Base-by-base conservation (phyloP, 2,113 vertebrate species). In the Burhinus oedicnemus region DNA sequence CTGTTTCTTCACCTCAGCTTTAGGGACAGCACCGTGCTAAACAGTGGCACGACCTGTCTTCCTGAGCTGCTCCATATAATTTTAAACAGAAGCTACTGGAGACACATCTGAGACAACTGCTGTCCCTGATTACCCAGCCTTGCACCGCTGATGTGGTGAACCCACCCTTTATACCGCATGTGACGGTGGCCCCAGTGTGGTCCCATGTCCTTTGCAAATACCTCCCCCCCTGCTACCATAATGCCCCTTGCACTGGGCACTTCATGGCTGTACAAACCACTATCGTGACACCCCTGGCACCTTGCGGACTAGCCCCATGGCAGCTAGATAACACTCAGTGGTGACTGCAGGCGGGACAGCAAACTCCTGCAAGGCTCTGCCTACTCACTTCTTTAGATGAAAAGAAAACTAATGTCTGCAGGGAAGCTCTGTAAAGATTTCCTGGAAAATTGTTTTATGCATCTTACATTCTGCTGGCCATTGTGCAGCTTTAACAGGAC, bases 91-190 rank as follows among this genome's bases (percentile, higher is more conserved):
- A 93, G 54, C 25, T 87, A 16, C 38, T 9, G 52, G 44, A 85
- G 47, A 69, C 26, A 19, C 8, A 42, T 13, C 38, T 23, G 66
- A 91, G 49, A 36, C 20, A 57, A 27, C 0, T 0, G 0, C 6
- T 78, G 47, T 45, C n/a, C 9, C n/a, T 20, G 19, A 47, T 32
- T 42, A n/a, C 9, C 11, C 64, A 74, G 27, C 14, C 54, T 54
- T 45, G 25, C 25, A 38, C 32, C 0, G 5, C 45, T 51, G 65
- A 38, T 38, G 77, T n/a, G 76, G 8, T 66, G 71, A 92, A 40
- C 25, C 36, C 19, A 30, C 22, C 15, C 8, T 32, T 62, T 12
- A 26, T 30, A 8, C 23, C 1, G 0, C 0, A 2, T 40, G 25
- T 64, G n/a, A 52, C 6, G 30, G 29, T 51, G 30, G 34, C 19